Percentiles rank a stretch among this genome's conserved stretches.
These are phyloP conservation scores for Clusia tigrina DNA, from an alignment of 2,888 invertebrate genomes.

Conservation along the genomic window DNA sequence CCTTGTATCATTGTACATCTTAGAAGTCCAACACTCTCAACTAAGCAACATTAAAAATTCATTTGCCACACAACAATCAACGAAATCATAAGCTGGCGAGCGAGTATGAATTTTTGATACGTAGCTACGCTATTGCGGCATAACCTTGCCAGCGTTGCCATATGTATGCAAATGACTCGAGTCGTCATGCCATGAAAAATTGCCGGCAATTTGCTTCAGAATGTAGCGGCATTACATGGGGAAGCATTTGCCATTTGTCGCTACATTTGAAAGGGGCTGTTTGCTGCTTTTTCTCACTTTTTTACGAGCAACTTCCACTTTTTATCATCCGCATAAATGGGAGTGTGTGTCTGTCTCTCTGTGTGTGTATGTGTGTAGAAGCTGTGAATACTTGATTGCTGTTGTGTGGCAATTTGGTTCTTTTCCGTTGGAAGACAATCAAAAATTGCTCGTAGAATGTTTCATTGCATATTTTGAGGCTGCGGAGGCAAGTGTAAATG, in stretches of 20 bases:
- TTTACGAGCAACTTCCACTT: conserved; percentile 46
- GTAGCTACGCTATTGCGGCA: not conserved
- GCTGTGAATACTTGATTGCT: not conserved
- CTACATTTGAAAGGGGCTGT: conserved; percentile 11
- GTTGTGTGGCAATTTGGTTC: not conserved
- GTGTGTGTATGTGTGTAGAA: no score
- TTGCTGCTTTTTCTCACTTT: conserved; percentile 24
- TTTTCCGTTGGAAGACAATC: not conserved
- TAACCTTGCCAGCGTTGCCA: conserved; percentile 13
- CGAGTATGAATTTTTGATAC: not conserved
- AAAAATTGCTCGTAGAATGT: conserved; percentile 38
- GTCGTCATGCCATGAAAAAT: not conserved
- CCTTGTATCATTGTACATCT: no score
- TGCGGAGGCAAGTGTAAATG: not conserved
- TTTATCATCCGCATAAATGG: conserved; percentile 50
- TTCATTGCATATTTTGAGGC: conserved; percentile 15
- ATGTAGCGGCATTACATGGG: not conserved
- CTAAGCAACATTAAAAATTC: conserved; percentile 15
- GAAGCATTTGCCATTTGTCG: conserved; percentile 17
- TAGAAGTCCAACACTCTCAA: no score
- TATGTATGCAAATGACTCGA: conserved; percentile 10
- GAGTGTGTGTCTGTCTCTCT: conserved; percentile 14
- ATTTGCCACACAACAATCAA: conserved; percentile 21
- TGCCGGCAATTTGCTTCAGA: not conserved
- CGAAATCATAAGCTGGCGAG: conserved; percentile 17